These are phyloP conservation scores for Heliconius hermathena DNA, from an alignment of 1,140 invertebrate species.

Conservation along the genomic window DNA sequence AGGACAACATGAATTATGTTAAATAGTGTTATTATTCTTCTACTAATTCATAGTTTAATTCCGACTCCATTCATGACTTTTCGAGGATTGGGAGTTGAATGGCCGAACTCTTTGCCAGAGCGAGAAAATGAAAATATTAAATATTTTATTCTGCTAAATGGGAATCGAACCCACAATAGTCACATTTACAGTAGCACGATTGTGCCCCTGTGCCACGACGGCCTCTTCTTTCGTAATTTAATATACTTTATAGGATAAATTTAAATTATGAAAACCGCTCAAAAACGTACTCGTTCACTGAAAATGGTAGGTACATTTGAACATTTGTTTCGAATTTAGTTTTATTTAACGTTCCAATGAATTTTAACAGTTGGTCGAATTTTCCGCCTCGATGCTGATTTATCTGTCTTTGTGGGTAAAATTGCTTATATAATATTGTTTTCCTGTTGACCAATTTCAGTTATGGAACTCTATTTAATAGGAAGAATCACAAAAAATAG, in stretches of 20 bases:
- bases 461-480: background rate
- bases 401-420: slow-evolving; percentile 2
- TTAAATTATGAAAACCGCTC: too few species aligned
- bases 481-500: background rate
- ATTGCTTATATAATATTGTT: slow-evolving; percentile 9
- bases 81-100: too few species aligned
- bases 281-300: too few species aligned
- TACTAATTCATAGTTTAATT: too few species aligned
- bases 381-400: slow-evolving; percentile 5
- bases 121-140: background rate
- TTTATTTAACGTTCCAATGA: slow-evolving; percentile 18
- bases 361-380: slow-evolving; percentile 24
- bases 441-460: background rate
- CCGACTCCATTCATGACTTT: too few species aligned
- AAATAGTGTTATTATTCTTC: too few species aligned
- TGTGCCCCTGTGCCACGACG: too few species aligned
- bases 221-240: too few species aligned
- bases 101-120: background rate
- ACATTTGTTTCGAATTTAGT: slow-evolving; percentile 11
- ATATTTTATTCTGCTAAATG: background rate
- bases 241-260: too few species aligned
- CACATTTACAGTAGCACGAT: background rate
- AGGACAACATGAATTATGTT: too few species aligned
- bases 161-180: background rate
- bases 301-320: background rate